Conservation (phyloP, 2,113 vertebrate species). For the Acrocephalus arundinaceus region DNA sequence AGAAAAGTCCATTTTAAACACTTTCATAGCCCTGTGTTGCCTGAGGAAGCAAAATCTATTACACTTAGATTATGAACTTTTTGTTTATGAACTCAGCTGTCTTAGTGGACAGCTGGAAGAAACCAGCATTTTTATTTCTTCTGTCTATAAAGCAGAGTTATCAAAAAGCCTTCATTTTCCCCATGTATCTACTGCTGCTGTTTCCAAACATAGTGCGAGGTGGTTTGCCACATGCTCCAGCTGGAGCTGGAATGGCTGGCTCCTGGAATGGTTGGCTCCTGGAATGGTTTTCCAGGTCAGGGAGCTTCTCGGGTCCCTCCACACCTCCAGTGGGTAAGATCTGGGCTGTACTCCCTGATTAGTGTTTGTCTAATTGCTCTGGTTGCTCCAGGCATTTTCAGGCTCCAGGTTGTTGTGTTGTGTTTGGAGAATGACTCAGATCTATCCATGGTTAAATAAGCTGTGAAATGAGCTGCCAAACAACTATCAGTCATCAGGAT, state of each 20-base stretch:
- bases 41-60: slow-evolving; percentile 64
- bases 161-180: background rate
- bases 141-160: background rate
- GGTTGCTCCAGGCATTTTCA: background rate
- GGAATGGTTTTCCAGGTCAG: background rate
- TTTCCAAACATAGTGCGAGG: background rate
- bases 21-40: slow-evolving; percentile 24
- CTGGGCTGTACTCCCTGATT: background rate
- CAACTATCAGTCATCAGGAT: background rate
- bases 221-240: background rate
- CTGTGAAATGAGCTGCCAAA: background rate
- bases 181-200: background rate
- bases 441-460: background rate
- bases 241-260: background rate
- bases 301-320: background rate
- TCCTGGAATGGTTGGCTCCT: background rate
- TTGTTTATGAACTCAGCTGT: slow-evolving; percentile 49
- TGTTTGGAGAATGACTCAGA: background rate
- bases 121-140: slow-evolving; percentile 25
- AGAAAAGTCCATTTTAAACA: slow-evolving; percentile 56
- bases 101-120: slow-evolving; percentile 30
- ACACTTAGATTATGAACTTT: slow-evolving; percentile 49
- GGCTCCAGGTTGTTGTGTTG: background rate
- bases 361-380: background rate
- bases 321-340: background rate